phyloP scores from a whole-genome alignment of 1,140 invertebrate genomes.

The Tetraneura akinire region DNA sequence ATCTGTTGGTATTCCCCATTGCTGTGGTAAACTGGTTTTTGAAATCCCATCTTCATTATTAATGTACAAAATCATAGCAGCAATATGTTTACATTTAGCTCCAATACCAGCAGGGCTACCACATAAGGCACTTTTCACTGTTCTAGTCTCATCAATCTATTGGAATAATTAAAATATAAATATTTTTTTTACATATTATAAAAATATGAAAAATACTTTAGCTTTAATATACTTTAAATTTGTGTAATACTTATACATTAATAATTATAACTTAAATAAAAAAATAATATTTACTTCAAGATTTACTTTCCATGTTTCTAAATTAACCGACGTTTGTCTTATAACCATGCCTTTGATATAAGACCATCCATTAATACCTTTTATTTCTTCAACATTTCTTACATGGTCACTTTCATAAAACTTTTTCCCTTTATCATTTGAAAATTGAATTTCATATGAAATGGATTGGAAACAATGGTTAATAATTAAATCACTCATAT shows the following conservation, averaged over 20 bases:
- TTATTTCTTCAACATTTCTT: neutral
- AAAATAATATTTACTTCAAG: neutral
- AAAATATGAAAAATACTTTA: too few relatives aligned
- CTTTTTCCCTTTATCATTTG: neutral
- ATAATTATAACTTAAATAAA: too few relatives aligned
- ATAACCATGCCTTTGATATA: neutral
- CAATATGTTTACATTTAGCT: neutral
- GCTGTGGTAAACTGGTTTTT: neutral
- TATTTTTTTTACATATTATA: too few relatives aligned
- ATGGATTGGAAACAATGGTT: neutral
- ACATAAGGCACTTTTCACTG: too few relatives aligned
- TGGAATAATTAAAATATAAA: too few relatives aligned
- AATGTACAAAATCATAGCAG: neutral
- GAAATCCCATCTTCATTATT: conserved; percentile 4
- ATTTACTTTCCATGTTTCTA: neutral
- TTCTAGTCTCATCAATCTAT: too few relatives aligned
- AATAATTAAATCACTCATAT: neutral
- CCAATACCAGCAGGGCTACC: neutral
- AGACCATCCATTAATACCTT: neutral
- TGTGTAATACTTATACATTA: too few relatives aligned
- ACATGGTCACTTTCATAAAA: neutral
- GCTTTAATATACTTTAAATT: too few relatives aligned
- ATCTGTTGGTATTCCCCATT: neutral
- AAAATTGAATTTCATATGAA: neutral
- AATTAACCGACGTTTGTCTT: neutral